Conservation (phyloP, 2,888 invertebrate genomes). For the Morinoia aosen region DNA sequence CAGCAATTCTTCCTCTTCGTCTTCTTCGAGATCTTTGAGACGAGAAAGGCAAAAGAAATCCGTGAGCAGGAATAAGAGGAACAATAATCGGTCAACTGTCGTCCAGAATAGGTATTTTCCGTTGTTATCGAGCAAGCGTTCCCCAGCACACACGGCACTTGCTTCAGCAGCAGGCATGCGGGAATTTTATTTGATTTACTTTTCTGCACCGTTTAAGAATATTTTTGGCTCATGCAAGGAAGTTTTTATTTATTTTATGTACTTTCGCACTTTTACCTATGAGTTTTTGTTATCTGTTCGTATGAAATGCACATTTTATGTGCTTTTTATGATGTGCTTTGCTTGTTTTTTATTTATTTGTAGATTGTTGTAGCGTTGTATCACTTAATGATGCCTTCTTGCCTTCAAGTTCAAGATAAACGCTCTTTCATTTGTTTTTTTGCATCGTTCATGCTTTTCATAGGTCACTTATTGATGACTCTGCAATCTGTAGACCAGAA, state of each 20-base stretch:
- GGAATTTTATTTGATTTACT: neutral
- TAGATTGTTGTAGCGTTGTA: neutral
- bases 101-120: neutral
- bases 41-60: conserved; percentile 13
- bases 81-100: neutral
- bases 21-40: conserved; percentile 18
- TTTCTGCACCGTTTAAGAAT: neutral
- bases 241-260: neutral
- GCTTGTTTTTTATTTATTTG: neutral
- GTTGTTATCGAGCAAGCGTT: neutral
- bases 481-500: neutral
- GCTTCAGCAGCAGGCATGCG: neutral
- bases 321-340: neutral
- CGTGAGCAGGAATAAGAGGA: conserved; percentile 9
- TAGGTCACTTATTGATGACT: neutral
- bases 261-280: neutral
- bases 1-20: conserved; percentile 49
- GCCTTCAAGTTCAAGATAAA: neutral
- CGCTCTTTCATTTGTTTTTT: neutral
- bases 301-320: neutral
- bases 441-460: neutral
- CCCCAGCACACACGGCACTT: neutral
- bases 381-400: neutral
- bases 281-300: neutral
- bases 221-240: neutral